phyloP scores from a whole-genome alignment of 2,888 invertebrate genomes.

The Aporophyla lueneburgensis region DNA sequence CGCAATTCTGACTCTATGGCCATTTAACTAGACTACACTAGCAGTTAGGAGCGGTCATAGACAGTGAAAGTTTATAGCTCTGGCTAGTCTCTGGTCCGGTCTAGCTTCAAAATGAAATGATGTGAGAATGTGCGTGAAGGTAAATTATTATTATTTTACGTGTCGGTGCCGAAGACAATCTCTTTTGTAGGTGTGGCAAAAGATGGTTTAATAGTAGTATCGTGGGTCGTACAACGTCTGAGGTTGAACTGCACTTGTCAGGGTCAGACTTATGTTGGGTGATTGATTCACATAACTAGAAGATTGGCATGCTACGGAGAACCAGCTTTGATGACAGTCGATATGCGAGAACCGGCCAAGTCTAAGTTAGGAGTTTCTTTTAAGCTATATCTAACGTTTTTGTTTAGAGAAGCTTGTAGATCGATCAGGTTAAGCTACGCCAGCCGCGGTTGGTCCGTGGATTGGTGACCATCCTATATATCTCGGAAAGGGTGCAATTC shows the following conservation, averaged over 20 bases:
- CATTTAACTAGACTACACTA: constrained; percentile 38
- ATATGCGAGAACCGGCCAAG: not conserved
- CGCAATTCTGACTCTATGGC: constrained; percentile 50
- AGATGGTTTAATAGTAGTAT: not conserved
- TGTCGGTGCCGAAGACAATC: constrained; percentile 17
- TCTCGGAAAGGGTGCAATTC: too few species aligned
- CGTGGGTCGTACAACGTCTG: not conserved
- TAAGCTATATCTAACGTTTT: too few species aligned
- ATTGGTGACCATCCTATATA: too few species aligned
- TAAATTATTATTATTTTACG: constrained; percentile 44
- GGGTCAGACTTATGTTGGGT: not conserved
- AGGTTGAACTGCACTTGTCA: not conserved
- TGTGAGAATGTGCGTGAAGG: constrained; percentile 28
- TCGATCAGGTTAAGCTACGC: too few species aligned
- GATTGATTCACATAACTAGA: not conserved
- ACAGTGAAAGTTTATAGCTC: constrained; percentile 50
- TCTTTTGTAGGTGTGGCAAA: constrained; percentile 28
- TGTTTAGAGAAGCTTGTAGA: too few species aligned
- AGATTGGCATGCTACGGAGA: too few species aligned
- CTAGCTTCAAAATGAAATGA: constrained; percentile 33
- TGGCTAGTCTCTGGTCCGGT: constrained; percentile 24
- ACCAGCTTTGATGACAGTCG: not conserved
- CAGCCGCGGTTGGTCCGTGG: too few species aligned
- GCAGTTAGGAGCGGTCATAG: constrained; percentile 40
- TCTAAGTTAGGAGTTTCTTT: not conserved